phyloP scores from a whole-genome alignment of 2,797 vertebrate genomes.

The Myiotriccus ornatus region DNA sequence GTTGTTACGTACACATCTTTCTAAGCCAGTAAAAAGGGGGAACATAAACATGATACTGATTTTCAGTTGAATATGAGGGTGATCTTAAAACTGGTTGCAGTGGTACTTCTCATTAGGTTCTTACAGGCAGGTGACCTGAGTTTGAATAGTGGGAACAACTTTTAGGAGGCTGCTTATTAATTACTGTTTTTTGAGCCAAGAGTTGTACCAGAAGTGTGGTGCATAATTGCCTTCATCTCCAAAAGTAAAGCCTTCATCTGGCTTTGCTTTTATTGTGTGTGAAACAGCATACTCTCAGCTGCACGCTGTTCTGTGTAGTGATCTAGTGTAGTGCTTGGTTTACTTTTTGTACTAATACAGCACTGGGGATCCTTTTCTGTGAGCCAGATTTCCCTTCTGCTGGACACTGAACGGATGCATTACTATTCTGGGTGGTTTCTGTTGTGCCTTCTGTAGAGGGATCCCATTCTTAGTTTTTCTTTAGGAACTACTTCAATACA shows the following conservation, averaged over 20 bases:
- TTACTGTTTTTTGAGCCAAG: neutral
- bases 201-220: neutral
- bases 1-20: neutral
- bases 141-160: neutral
- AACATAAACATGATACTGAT: neutral
- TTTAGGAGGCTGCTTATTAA: neutral
- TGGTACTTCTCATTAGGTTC: neutral
- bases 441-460: neutral
- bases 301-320: neutral
- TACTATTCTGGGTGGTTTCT: neutral
- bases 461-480: neutral
- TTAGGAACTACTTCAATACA: neutral
- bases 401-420: neutral
- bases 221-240: neutral
- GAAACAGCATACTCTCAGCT: neutral
- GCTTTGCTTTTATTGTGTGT: neutral
- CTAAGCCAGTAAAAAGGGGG: neutral
- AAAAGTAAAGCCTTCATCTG: neutral
- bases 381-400: neutral
- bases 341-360: neutral
- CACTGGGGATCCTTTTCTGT: neutral
- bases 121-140: neutral
- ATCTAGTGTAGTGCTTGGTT: neutral
- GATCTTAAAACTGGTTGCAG: neutral
- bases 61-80: neutral